Percentiles rank a stretch among this genome's conserved stretches.
Conservation (phyloP, 2,797 vertebrate genomes). For the Hafferia zeledoni region DNA sequence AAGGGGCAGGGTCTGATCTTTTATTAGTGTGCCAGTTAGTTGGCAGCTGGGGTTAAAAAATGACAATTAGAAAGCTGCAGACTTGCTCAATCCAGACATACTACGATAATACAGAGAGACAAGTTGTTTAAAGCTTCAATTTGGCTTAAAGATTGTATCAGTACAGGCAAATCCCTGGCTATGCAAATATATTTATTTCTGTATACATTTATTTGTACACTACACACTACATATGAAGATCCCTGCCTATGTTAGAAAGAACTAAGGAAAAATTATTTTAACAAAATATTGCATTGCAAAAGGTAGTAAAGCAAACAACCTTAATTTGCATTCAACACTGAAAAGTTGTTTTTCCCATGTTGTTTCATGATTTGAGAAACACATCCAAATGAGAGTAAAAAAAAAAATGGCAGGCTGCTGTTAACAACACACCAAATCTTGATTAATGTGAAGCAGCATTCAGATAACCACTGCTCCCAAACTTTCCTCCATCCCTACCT, state of each 20-base stretch:
- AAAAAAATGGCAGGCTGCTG: neutral
- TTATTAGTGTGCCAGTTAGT: neutral
- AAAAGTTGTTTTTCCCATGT: neutral
- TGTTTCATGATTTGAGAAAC: neutral
- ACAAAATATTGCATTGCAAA: neutral
- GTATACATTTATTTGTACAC: neutral
- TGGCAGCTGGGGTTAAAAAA: neutral
- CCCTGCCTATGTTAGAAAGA: neutral
- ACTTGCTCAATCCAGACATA: neutral
- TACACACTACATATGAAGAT: neutral
- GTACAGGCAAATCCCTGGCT: neutral
- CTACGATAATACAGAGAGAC: neutral
- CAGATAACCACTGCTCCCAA: neutral
- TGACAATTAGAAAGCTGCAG: neutral
- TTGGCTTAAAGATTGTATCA: neutral
- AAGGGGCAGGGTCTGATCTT: neutral
- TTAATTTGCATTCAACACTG: neutral
- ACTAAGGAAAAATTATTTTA: neutral
- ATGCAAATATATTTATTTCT: neutral
- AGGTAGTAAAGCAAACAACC: neutral
- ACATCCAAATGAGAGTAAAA: neutral
- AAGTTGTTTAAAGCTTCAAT: neutral
- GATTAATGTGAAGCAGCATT: neutral
- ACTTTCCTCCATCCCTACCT: neutral
- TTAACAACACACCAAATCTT: neutral